These are phyloP conservation scores for Chironomus tepperi DNA, from an alignment of 1,140 invertebrate genomes.

Conservation along the genomic window DNA sequence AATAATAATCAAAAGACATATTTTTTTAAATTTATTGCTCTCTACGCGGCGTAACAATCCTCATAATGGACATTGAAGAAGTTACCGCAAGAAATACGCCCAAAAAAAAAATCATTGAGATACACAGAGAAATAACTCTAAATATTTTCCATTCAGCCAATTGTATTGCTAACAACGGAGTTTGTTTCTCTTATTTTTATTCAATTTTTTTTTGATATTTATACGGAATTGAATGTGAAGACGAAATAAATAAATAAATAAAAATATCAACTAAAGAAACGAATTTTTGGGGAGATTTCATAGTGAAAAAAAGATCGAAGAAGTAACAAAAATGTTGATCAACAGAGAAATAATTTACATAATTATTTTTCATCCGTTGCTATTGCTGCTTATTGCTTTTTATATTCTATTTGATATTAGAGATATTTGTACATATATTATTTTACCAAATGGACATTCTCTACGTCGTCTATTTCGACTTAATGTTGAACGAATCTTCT, in stretches of 20 bases:
- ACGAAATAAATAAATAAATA: slow-evolving; percentile 8
- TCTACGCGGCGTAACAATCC: slow-evolving; percentile 4
- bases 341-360: not conserved
- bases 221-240: not conserved
- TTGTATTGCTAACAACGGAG: slow-evolving; percentile 11
- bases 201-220: not conserved
- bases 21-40: slow-evolving; percentile 1
- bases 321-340: slow-evolving; percentile 3
- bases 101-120: not conserved
- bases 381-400: not conserved
- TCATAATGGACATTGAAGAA: slow-evolving; percentile 7
- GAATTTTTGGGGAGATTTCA: not conserved
- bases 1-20: slow-evolving; percentile 17
- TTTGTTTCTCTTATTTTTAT: not conserved
- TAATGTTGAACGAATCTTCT: too few species aligned
- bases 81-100: slow-evolving; percentile 11
- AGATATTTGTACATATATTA: not conserved
- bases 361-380: not conserved
- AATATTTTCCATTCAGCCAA: slow-evolving; percentile 17
- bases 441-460: not conserved
- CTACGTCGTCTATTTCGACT: too few species aligned
- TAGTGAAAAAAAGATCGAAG: not conserved
- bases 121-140: slow-evolving; percentile 2
- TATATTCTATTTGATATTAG: not conserved
- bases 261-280: slow-evolving; percentile 9